These are phyloP conservation scores for Vannuccia rotundouncinata DNA, from an alignment of 2,888 invertebrate species.

Conservation along the genomic window DNA sequence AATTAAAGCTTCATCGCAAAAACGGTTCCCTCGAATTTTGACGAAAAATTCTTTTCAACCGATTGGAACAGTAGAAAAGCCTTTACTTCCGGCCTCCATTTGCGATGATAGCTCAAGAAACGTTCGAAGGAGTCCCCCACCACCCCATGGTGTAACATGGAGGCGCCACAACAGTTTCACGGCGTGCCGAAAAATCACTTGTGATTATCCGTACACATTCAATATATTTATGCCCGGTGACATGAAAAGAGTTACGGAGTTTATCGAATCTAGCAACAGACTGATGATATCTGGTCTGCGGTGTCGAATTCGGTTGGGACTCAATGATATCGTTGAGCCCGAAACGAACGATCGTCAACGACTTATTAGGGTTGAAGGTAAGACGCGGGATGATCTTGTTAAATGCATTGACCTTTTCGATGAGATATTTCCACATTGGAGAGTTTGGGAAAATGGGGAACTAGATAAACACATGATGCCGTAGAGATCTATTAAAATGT, in stretches of 20 bases:
- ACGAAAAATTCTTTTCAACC: too few relatives aligned
- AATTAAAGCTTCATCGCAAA: too few relatives aligned
- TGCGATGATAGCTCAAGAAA: too few relatives aligned
- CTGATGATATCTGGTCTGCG: background rate
- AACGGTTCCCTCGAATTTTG: too few relatives aligned
- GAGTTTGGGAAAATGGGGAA: conserved; percentile 21
- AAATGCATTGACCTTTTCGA: conserved; percentile 2
- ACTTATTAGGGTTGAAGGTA: background rate
- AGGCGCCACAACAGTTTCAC: too few relatives aligned
- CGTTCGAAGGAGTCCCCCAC: too few relatives aligned
- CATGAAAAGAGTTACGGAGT: background rate
- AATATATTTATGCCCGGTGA: conserved; percentile 15
- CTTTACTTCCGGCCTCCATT: too few relatives aligned
- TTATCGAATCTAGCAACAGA: background rate
- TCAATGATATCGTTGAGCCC: background rate
- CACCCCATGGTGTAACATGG: too few relatives aligned
- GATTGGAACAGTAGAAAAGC: too few relatives aligned
- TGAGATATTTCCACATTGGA: conserved; percentile 22
- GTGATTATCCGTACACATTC: background rate
- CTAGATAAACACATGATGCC: too few relatives aligned
- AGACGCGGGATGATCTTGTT: conserved; percentile 13
- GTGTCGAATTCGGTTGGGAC: background rate
- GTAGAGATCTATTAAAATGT: too few relatives aligned
- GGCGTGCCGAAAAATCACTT: too few relatives aligned
- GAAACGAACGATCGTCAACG: conserved; percentile 25